Evolutionary conservation across 2,888 invertebrate genomes (phyloP), one percentile per base, ranked within the genome.

Genomic region (Chironomus tentans): DNA sequence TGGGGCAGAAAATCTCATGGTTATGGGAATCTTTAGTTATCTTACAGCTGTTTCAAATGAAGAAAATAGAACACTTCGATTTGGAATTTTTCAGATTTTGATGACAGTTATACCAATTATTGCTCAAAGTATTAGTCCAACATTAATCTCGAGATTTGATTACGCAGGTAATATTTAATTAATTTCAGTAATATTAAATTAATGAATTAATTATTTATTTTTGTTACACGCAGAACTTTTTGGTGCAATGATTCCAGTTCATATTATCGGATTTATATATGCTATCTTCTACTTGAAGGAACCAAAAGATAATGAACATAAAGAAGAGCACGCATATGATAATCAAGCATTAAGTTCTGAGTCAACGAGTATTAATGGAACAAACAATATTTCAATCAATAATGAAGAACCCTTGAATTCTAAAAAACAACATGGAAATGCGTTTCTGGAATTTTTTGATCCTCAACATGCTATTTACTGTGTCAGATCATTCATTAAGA

Each of bases 21-120:
- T 84, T 12, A 83, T 84, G 83, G 84, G 82, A 6, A 80, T 83
- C 6, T 84, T 83, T 70, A 84, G 84, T 78, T 84, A 84, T 70
- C 82, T 84, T 22, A 84, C 83, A 1, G 76, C 56, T 2, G 48
- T 83, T 6, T 84, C 84, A 10, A 82, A 82, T 1, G 84, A 84
- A 76, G 79, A 82, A 69, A 83, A 84, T 79, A 80, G 84, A 48
- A 79, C 83, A 4, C 83, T 84, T 75, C 80, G 84, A 50, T 84
- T 83, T 78, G 84, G 84, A 6, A 82, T 84, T 47, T 84, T 84
- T 77, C 82, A 82, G 7, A 82, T 83, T 81, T 82, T 83, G 65
- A 77, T 82, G 0, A 82, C 81, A 0, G 81, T 81, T 1, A 79
- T 82, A 22, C 82, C 82, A 0, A 82, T 83, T 13, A 78, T 83